Base-by-base conservation (phyloP, 2,797 vertebrate genomes). In the Aeoliscus strigatus region DNA sequence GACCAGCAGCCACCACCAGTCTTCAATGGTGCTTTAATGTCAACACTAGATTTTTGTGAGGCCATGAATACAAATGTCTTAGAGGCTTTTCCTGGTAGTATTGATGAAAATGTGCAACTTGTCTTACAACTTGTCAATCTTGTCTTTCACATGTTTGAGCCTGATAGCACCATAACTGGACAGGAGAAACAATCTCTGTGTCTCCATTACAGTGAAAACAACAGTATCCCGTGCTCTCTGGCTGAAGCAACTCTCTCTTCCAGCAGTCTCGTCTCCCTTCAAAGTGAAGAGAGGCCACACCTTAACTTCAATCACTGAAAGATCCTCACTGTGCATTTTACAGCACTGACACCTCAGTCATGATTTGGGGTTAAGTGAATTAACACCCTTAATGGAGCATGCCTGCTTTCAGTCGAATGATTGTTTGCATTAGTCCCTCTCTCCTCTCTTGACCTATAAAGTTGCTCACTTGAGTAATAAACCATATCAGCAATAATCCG, bases 271-370 rank as follows among this genome's bases (percentile, higher is more conserved):
- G 26, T 37, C 27, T 63, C 16, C 11, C 51, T 39, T 54, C 27
- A 45, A 59, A 55, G 58, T 13, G 39, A 28, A 29, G 38, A 85
- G 75, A 83, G 73, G 78, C 78, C 70, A 83, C 83, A 75, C 64
- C 77, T 70, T 79, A 59, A 77, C 83, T 88, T 84, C 67, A 85
- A 71, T 73, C 77, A 70, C 73, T 60, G 66, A 75, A 41, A 80
- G 66, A 77, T 82, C 80, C 65, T 78, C 85, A 89, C 87, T 88
- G 86, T 87, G 84, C 84, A 79, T 74, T 75, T 68, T 71, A 54
- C 61, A 1, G 13, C 9, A 28, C 10, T 4, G 24, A 25, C 5
- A 25, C 9, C 24, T 9, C 5, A 6, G 24, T 9, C 24, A 25
- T 25, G 5, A 14, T 39, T 30, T 17, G 7, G 3, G n/a, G 4